Evolutionary conservation across 2,797 vertebrate genomes (phyloP).

Genomic region (Phaenicophaeus curvirostris): DNA sequence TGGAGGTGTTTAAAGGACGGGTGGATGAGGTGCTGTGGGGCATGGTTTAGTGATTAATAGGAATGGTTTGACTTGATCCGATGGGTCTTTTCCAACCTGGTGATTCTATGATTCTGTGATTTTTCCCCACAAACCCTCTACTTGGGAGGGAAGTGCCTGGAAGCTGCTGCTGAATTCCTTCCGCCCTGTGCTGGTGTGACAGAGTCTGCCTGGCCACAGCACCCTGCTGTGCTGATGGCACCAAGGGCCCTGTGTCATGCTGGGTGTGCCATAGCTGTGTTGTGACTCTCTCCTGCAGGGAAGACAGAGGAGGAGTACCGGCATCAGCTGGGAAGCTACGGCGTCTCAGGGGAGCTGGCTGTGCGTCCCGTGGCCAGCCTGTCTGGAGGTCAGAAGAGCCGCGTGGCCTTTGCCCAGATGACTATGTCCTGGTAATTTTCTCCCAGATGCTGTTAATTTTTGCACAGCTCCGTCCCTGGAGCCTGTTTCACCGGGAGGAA

Average conservation of each 20-base stretch:
- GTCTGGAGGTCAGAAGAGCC: slow-evolving; percentile 96
- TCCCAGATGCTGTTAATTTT: neutral
- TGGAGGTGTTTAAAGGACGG: too few relatives aligned
- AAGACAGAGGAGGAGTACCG: slow-evolving; percentile 93
- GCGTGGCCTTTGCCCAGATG: slow-evolving; percentile 98
- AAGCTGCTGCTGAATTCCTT: neutral
- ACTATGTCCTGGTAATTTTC: slow-evolving; percentile 91
- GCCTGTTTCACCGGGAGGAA: neutral
- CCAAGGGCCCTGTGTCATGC: neutral
- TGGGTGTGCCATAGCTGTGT: neutral
- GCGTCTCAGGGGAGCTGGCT: slow-evolving; percentile 91
- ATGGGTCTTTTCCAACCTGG: too few relatives aligned
- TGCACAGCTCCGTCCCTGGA: neutral
- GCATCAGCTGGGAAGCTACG: slow-evolving; percentile 94
- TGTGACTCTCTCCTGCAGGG: slow-evolving; percentile 75
- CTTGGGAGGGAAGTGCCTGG: neutral
- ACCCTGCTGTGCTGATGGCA: rapidly evolving
- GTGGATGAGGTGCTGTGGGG: too few relatives aligned
- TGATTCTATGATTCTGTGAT: too few relatives aligned
- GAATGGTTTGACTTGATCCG: too few relatives aligned
- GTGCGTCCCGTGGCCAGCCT: slow-evolving; percentile 91
- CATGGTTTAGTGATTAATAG: too few relatives aligned
- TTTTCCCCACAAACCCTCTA: neutral
- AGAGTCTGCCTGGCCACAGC: neutral
- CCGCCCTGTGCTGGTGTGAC: neutral